These are phyloP conservation scores for Heliocidaris tuberculata DNA, from an alignment of 35 echinoderm and acorn worm genomes.

Conservation along the genomic window DNA sequence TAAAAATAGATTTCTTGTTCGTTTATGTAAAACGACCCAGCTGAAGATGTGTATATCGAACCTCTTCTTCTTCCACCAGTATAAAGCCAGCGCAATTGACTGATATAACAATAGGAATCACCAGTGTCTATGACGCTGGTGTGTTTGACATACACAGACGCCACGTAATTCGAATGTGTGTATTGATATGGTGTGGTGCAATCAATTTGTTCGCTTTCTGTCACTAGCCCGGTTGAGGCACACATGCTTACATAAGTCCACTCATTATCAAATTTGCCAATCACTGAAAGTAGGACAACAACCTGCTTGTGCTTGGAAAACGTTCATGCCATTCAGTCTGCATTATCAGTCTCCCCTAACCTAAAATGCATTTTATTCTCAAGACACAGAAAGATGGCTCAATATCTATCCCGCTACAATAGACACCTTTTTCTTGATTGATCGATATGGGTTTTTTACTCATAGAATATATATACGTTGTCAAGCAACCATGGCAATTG, in stretches of 20 bases:
- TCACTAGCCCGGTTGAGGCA: not conserved
- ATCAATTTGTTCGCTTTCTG: not conserved
- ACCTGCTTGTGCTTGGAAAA: too few species aligned
- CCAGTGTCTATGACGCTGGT: not conserved
- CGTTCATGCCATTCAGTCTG: too few species aligned
- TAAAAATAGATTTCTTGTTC: not conserved
- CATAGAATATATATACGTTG: too few species aligned
- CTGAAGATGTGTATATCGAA: not conserved
- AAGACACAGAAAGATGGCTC: too few species aligned
- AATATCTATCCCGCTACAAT: too few species aligned
- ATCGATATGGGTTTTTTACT: not conserved
- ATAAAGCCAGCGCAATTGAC: not conserved
- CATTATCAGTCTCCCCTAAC: too few species aligned
- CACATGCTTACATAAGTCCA: too few species aligned
- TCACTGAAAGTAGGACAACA: too few species aligned
- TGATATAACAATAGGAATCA: not conserved
- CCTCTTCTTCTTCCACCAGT: not conserved
- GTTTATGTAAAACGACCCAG: not conserved
- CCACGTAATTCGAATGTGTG: not conserved
- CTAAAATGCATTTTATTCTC: too few species aligned
- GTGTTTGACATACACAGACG: not conserved
- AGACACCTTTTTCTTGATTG: not conserved
- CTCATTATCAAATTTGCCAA: too few species aligned
- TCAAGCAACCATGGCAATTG: not conserved
- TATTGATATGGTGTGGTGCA: not conserved